A percentile compares a stretch with the other conserved stretches of the same genome.
These are phyloP conservation scores for Euthynnus affinis DNA, from an alignment of 2,797 vertebrate species.

Conservation along the genomic window DNA sequence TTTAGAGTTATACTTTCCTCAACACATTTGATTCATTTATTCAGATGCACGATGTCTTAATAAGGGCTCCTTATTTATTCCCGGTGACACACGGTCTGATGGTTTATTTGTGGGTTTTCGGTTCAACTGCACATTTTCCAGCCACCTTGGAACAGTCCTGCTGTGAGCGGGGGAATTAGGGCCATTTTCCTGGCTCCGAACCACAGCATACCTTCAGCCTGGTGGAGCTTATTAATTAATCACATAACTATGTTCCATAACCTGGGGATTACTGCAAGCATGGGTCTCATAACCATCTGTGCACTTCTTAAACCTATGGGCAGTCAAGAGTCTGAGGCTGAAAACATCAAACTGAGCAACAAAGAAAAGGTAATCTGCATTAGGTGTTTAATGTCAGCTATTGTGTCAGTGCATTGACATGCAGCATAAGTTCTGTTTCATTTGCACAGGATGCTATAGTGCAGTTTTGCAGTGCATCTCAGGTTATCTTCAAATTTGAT, in stretches of 20 bases:
- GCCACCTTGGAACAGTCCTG: slow-evolving; percentile 62
- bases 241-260: slow-evolving; percentile 77
- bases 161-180: slow-evolving; percentile 53
- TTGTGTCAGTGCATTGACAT: neutral
- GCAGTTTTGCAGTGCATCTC: neutral
- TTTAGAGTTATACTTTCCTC: slow-evolving; percentile 43
- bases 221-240: slow-evolving; percentile 82
- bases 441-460: neutral
- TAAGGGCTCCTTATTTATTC: slow-evolving; percentile 64
- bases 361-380: neutral
- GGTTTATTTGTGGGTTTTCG: slow-evolving; percentile 57
- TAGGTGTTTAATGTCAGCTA: neutral
- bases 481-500: neutral
- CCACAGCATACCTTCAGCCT: slow-evolving; percentile 71
- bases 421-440: neutral
- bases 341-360: slow-evolving; percentile 15
- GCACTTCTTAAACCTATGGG: slow-evolving; percentile 57
- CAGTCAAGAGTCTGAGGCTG: slow-evolving; percentile 33
- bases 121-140: slow-evolving; percentile 54
- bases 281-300: slow-evolving; percentile 67
- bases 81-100: slow-evolving; percentile 52
- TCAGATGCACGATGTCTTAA: slow-evolving; percentile 63
- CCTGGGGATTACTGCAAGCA: slow-evolving; percentile 73
- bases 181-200: slow-evolving; percentile 68
- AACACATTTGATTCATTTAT: slow-evolving; percentile 70